A percentile compares a stretch with the other conserved stretches of the same genome.
Evolutionary conservation across 2,888 invertebrate genomes (phyloP).

Genomic region (Arge pagana): DNA sequence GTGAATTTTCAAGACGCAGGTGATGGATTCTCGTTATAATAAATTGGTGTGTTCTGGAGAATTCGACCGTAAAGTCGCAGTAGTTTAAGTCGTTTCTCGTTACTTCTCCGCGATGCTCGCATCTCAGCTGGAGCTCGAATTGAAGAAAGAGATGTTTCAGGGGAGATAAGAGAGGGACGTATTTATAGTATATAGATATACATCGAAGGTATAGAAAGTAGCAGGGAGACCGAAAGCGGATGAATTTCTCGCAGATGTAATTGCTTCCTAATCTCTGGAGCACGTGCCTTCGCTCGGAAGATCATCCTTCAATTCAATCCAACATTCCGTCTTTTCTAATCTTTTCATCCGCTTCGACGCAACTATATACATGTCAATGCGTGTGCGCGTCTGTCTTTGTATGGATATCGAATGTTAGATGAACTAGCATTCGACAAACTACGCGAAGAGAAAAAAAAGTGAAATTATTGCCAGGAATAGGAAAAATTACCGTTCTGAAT

Average conservation of each 20-base stretch:
- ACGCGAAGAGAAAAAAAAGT: too few species aligned
- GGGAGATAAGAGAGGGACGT: conserved; percentile 9
- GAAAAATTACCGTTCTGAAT: too few species aligned
- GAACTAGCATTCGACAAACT: too few species aligned
- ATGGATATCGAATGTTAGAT: too few species aligned
- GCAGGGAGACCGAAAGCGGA: conserved; percentile 7
- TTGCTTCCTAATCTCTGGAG: conserved; percentile 26
- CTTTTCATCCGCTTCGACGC: too few species aligned
- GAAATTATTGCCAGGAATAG: too few species aligned
- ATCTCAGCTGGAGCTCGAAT: conserved; percentile 7
- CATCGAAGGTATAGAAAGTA: conserved; percentile 4
- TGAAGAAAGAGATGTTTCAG: conserved; percentile 13
- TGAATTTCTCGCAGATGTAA: conserved; percentile 19
- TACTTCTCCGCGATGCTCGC: not conserved
- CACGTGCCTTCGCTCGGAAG: conserved; percentile 21
- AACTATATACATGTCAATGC: too few species aligned
- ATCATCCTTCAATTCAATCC: conserved; percentile 21
- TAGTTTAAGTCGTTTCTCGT: not conserved
- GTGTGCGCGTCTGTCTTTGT: too few species aligned
- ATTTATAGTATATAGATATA: conserved; percentile 12
- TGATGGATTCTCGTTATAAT: too few species aligned
- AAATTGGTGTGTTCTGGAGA: too few species aligned
- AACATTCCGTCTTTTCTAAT: conserved; percentile 11
- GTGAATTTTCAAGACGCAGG: too few species aligned
- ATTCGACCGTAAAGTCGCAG: too few species aligned